A percentile compares a stretch with the other conserved stretches of the same genome.
Conservation (phyloP, 2,113 vertebrate species). For the Baryphthengus martii region DNA sequence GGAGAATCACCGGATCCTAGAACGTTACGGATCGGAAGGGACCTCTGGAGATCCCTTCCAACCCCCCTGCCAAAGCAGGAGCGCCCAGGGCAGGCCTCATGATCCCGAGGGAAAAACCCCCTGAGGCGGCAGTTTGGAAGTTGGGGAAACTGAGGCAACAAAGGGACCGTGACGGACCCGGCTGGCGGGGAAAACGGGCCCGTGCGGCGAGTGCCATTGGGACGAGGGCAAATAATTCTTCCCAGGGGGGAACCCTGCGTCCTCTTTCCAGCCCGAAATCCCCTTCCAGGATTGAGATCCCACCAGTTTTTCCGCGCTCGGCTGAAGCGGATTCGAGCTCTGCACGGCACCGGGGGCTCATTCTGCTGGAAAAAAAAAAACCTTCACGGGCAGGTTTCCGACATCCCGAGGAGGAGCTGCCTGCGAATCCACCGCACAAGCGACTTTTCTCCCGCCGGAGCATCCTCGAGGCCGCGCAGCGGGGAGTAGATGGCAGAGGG, state of each 20-base stretch:
- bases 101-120: too few relatives aligned
- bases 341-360: neutral
- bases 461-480: neutral
- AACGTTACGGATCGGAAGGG: too few relatives aligned
- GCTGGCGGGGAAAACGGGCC: neutral
- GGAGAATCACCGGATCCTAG: too few relatives aligned
- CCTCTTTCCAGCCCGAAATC: neutral
- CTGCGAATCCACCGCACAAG: neutral
- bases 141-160: neutral
- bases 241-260: neutral
- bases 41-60: too few relatives aligned
- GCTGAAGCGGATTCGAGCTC: neutral
- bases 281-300: neutral
- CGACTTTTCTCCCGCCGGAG: accelerated
- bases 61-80: too few relatives aligned
- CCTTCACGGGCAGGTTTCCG: neutral
- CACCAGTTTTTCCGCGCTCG: neutral
- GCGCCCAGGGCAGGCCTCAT: too few relatives aligned
- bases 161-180: accelerated
- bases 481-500: neutral
- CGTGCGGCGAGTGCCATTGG: neutral
- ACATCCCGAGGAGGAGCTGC: neutral
- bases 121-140: neutral
- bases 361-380: neutral
- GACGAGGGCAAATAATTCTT: neutral